Evolutionary conservation across 2,888 invertebrate genomes (phyloP), one percentile per base, ranked within the genome.

Genomic region (Lepidochitona cinerea): DNA sequence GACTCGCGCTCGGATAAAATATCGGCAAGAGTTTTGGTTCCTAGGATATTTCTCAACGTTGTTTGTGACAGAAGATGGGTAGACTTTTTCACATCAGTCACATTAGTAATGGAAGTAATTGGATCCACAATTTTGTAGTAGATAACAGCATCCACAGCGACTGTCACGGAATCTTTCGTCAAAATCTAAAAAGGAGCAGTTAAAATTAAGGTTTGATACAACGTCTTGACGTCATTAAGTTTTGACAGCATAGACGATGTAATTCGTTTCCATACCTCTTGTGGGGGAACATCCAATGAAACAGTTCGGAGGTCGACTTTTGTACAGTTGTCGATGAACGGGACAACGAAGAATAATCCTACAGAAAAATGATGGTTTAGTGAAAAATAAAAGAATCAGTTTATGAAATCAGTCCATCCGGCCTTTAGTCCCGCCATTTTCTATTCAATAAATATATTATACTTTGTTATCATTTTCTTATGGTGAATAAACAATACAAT

Each of bases 241-340:
- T n/a, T n/a, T n/a, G n/a, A n/a, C n/a, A n/a, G n/a, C n/a, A n/a
- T n/a, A n/a, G n/a, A n/a, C n/a, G n/a, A n/a, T n/a, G n/a, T n/a
- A n/a, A n/a, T n/a, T n/a, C n/a, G n/a, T n/a, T 9, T 54, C 68
- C 79, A 68, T 64, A 84, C 84, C 75, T 84, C 84, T 69, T 90
- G 89, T 4, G 88, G 86, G 4, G 89, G 89, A 0, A 90, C 89
- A 76, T 90, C 90, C 73, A 90, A 90, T 6, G 90, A 88, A 73
- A 88, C 81, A 26, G 85, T 85, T 41, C 85, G 74, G 52, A 85
- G 77, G 75, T 85, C 85, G 26, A 85, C 83, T 69, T 83, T 85
- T 14, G 77, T 81, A 75, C 82, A 83, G 12, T 75, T 71, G 67
- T 85, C 84, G 49, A 83, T 84, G 71, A 85, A 85, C 1, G 85